Evolutionary conservation across 2,113 vertebrate species (phyloP).

Genomic region (Poeciliopsis prolifica): DNA sequence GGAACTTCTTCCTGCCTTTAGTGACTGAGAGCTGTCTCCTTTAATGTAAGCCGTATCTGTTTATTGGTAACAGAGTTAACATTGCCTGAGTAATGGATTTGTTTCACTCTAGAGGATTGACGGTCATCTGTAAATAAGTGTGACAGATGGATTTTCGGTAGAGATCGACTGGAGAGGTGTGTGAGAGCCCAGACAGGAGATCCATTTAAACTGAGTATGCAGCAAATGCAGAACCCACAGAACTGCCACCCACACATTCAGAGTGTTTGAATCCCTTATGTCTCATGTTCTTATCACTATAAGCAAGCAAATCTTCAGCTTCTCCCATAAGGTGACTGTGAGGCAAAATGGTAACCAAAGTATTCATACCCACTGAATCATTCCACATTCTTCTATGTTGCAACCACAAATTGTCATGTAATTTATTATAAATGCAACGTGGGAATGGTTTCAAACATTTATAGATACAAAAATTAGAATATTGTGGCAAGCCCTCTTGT

Average conservation of each 20-base stretch:
- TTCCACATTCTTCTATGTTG: neutral
- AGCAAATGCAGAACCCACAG: slow-evolving; percentile 17
- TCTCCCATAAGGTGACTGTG: slow-evolving; percentile 2
- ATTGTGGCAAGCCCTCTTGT: neutral
- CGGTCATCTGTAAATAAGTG: slow-evolving; percentile 32
- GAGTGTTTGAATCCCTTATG: slow-evolving; percentile 41
- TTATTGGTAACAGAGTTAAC: slow-evolving; percentile 29
- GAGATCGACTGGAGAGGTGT: slow-evolving; percentile 14
- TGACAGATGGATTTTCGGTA: slow-evolving; percentile 49
- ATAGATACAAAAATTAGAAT: too few relatives aligned
- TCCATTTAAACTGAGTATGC: slow-evolving; percentile 25
- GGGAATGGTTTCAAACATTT: neutral
- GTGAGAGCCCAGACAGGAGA: slow-evolving; percentile 13
- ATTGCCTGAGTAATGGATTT: slow-evolving; percentile 36
- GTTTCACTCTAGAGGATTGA: slow-evolving; percentile 34
- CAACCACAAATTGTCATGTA: neutral
- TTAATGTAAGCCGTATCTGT: slow-evolving; percentile 25
- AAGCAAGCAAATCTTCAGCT: neutral
- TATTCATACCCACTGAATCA: too few relatives aligned
- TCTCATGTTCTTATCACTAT: slow-evolving; percentile 25
- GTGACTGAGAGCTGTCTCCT: slow-evolving; percentile 17
- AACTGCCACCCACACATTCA: slow-evolving; percentile 26
- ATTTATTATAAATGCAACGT: neutral
- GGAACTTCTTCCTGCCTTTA: slow-evolving; percentile 4
- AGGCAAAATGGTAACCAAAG: too few relatives aligned